Base-by-base conservation (phyloP, 2,888 invertebrate species). In the Drosophila niveifrons region DNA sequence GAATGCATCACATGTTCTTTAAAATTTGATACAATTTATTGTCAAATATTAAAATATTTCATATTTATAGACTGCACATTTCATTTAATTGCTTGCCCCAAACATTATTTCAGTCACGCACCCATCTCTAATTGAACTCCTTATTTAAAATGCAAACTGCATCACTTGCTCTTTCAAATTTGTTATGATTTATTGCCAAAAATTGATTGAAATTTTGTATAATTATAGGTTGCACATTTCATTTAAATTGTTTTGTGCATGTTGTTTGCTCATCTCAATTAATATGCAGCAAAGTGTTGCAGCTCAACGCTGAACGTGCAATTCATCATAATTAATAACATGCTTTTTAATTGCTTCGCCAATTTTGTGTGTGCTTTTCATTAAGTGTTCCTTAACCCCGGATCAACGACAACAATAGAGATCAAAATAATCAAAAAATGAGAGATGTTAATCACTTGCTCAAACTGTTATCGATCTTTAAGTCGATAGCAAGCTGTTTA, bases 311-410 rank as follows among this genome's bases (percentile, higher is more conserved):
- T 43, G 36, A 18, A 50, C 66, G 72, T 76, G 66, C 44, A 28
- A 44, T 17, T 53, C 50, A 66, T 72, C n/a, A 52, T 46, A 58
- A 64, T 57, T 57, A 61, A 62, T 58, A n/a, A 46, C n/a, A 56
- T 13, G 15, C 31, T 41, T 13, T 47, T 52, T 48, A 23, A 36
- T 36, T 39, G 52, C 31, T 18, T 28, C 29, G 48, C 10, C 44
- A 34, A 36, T 36, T 36, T 36, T 36, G 36, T 36, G 57, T 17
- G 43, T 29, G 50, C n/a, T 34, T 34, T 29, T 34, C 48, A 46
- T 69, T 63, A 51, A 71, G 43, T 36, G 46, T 53, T 36, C 55
- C 61, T 72, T 57, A 44, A 71, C 29, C 43, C 44, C 15, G 23
- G 31, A 23, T 23, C 8, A 34, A 41, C 39, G 28, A 15, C 3